Base-by-base conservation (phyloP, 2,888 invertebrate genomes). In the Unio pictorum region DNA sequence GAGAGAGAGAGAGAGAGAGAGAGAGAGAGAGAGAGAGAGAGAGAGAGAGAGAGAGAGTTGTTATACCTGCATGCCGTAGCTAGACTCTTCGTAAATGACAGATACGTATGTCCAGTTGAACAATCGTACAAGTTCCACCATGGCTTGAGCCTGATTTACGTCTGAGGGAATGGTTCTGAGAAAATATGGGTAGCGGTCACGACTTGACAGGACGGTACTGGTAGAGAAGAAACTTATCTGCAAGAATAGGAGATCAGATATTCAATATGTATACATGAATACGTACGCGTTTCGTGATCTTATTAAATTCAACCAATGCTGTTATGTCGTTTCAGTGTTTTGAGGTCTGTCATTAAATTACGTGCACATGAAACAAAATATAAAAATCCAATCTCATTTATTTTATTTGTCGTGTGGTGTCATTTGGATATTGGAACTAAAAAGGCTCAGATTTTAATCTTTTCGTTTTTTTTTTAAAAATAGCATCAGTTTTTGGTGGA, bases 221-320 rank as follows among this genome's bases (percentile, higher is more conserved):
- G 97, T 97, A 0, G 97, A 97, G 91, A 97, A 97, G 91, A 96
- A 98, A 0, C 97, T 97, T 23, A 97, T 96, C 97, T 97, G 92
- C 8, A 91, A 91, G 68, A 65, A 57, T 59, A 34, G 61, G n/a
- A 65, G 56, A 65, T 18, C 28, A 55, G 23, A 18, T 4, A 18
- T 70, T 45, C 54, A 2, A 45, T 45, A 2, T 45, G 3, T 45
- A 45, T 15, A 15, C 3, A 15, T 45, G 45, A 45, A 45, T 45
- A 15, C 45, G 15, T 45, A 45, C 11, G 45, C 0, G 11, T 45
- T 11, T 23, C n/a, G n/a, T 23, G 58, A 8, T 23, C n/a, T 3
- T 59, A 59, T 15, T 17, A 18, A 11, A 18, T 15, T 58, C 8
- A n/a, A n/a, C 23, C 8, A 58, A 18, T 17, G 2, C 17, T n/a